phyloP scores from a whole-genome alignment of 2,888 invertebrate species.

The Isoperla grammatica region DNA sequence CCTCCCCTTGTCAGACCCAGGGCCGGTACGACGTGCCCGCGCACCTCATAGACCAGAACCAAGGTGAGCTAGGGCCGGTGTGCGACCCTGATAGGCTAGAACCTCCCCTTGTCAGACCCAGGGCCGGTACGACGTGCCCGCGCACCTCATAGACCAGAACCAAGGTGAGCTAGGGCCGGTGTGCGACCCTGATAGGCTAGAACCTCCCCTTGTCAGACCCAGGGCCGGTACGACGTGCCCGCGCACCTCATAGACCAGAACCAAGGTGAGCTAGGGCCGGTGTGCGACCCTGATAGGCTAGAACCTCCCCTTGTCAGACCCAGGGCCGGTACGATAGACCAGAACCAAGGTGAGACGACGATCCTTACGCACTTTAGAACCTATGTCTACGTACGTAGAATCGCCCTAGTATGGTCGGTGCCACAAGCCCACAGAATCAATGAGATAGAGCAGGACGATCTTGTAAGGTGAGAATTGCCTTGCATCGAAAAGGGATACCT shows the following conservation, averaged over 20 bases:
- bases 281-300: slow-evolving; percentile 61
- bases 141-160: slow-evolving; percentile 16
- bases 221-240: slow-evolving; percentile 38
- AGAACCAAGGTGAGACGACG: no score
- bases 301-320: slow-evolving; percentile 32
- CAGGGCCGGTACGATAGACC: slow-evolving; percentile 35
- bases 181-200: no score
- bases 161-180: slow-evolving; percentile 24
- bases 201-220: slow-evolving; percentile 29
- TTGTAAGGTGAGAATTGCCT: no score
- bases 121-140: slow-evolving; percentile 37
- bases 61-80: slow-evolving; percentile 25
- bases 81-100: no score
- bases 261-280: slow-evolving; percentile 51
- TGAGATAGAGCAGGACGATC: no score
- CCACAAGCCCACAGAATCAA: no score
- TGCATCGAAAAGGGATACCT: no score
- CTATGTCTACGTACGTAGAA: no score
- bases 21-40: slow-evolving; percentile 37
- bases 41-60: slow-evolving; percentile 16
- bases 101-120: slow-evolving; percentile 29
- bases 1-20: slow-evolving; percentile 26
- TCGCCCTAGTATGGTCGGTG: no score
- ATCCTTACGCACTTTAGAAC: no score
- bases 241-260: slow-evolving; percentile 17